Evolutionary conservation across 2,888 invertebrate genomes (phyloP).

Genomic region (Drosophila anomelani): DNA sequence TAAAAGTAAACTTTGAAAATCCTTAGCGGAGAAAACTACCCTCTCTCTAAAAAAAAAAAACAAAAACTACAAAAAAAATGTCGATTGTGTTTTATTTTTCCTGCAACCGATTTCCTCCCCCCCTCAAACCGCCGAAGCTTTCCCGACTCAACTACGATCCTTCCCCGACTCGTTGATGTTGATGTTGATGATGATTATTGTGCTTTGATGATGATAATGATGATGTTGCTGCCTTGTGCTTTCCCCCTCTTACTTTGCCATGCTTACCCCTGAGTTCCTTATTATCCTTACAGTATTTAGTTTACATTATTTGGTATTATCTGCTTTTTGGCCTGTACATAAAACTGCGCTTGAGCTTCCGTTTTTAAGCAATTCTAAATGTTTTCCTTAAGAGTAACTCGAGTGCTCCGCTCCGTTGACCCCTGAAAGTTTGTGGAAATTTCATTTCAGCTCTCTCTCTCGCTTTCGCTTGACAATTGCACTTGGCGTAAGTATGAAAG

Average conservation of each 20-base stretch:
- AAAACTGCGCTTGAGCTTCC: constrained; percentile 42
- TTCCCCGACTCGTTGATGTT: constrained; percentile 44
- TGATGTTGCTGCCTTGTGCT: constrained; percentile 57
- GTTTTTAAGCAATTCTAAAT: constrained; percentile 36
- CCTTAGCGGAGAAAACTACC: constrained; percentile 79
- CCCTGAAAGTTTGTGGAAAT: constrained; percentile 4
- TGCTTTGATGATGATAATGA: constrained; percentile 58
- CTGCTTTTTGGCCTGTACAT: constrained; percentile 46
- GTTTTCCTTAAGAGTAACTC: constrained; percentile 27
- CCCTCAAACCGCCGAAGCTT: constrained; percentile 37
- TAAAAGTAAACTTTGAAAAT: constrained; percentile 80
- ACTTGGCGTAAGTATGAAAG: constrained; percentile 28
- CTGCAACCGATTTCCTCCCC: constrained; percentile 27
- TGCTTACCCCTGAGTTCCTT: constrained; percentile 42
- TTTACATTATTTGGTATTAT: constrained; percentile 38
- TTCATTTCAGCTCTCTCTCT: constrained; percentile 8
- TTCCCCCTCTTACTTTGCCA: constrained; percentile 31
- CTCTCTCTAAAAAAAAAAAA: constrained; percentile 71
- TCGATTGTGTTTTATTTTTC: constrained; percentile 75
- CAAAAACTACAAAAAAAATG: constrained; percentile 48
- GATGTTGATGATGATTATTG: constrained; percentile 46
- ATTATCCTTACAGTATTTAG: constrained; percentile 35
- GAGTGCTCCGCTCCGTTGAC: constrained; percentile 13
- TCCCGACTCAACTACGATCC: constrained; percentile 36
- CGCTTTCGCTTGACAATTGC: constrained; percentile 11